phyloP scores from a whole-genome alignment of 2,797 vertebrate species.

The Rhinoraja longicauda region DNA sequence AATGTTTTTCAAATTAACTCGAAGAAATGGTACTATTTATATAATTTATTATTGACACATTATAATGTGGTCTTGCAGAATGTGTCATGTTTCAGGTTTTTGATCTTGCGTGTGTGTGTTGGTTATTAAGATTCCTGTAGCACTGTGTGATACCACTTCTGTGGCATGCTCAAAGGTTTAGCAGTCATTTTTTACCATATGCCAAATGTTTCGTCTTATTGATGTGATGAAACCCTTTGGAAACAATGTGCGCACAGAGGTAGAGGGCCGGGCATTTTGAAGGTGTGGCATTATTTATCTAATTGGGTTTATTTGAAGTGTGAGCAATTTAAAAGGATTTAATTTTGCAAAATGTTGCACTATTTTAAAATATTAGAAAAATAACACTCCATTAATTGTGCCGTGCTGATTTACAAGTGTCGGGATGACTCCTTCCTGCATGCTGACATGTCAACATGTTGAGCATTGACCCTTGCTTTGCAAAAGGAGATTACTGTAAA shows the following conservation, averaged over 20 bases:
- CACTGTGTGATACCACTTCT: not conserved
- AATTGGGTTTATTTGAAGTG: not conserved
- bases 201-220: not conserved
- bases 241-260: slow-evolving; percentile 11
- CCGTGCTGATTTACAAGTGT: not conserved
- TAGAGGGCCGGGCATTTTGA: not conserved
- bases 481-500: not conserved
- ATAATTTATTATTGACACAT: slow-evolving; percentile 37
- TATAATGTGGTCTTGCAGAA: slow-evolving; percentile 29
- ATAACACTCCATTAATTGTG: not conserved
- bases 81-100: slow-evolving; percentile 31
- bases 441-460: not conserved
- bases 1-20: slow-evolving; percentile 36
- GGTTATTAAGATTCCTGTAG: slow-evolving; percentile 9
- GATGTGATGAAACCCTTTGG: slow-evolving; percentile 24
- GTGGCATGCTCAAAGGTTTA: slow-evolving; percentile 21
- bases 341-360: not conserved
- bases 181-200: slow-evolving; percentile 3
- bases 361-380: not conserved
- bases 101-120: slow-evolving; percentile 22
- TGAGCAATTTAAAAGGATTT: not conserved
- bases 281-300: slow-evolving; percentile 12
- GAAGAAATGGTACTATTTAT: slow-evolving; percentile 17
- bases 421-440: not conserved
- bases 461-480: not conserved